Base-by-base conservation (phyloP, 1,140 invertebrate species). In the Helicoverpa zea region DNA sequence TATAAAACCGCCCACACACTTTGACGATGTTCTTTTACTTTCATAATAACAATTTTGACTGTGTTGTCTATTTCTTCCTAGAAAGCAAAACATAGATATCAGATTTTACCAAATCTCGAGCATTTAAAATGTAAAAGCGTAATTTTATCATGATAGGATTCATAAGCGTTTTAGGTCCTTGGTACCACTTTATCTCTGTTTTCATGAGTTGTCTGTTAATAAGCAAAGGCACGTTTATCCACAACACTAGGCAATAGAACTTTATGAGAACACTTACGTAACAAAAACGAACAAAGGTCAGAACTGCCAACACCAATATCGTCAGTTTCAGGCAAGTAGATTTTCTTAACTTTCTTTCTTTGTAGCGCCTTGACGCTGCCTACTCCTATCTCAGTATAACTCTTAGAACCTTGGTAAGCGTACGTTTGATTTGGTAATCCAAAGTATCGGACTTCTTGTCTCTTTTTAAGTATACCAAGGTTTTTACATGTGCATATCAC, bases 241-340 rank as follows among this genome's bases (percentile, higher is more conserved):
- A 35, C 35, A 35, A 35, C 35, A 5, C 3, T 35, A 35, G 35
- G 35, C 35, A 5, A 11, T 51, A 23, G 14, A 1, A 11, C 9
- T 47, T 12, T 3, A 68, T 23, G 7, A 13, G 23, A 10, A 3
- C 13, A 87, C 90, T 91, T 81, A 89, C 91, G 79, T 63, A 66
- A 81, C 13, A 81, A 64, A 73, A 80, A 86, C 2, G 76, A 52
- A 3, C 85, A 81, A 13, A 83, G 63, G 66, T 89, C 83, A 0
- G 85, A 86, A 64, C 86, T 89, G 0, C 90, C 92, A 5, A 90
- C 83, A 1, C 86, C 90, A 61, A 79, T 85, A 5, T 92, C 87
- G 12, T 85, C 82, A 1, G 89, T 89, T n/a, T 90, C 87, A 2
- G 90, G 90, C 43, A 90, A 82, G 73, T 92, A 90, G 18, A 92